A percentile compares a stretch with the other conserved stretches of the same genome.
These are phyloP conservation scores for Epinephelus moara DNA, from an alignment of 2,113 vertebrate genomes.

Conservation along the genomic window DNA sequence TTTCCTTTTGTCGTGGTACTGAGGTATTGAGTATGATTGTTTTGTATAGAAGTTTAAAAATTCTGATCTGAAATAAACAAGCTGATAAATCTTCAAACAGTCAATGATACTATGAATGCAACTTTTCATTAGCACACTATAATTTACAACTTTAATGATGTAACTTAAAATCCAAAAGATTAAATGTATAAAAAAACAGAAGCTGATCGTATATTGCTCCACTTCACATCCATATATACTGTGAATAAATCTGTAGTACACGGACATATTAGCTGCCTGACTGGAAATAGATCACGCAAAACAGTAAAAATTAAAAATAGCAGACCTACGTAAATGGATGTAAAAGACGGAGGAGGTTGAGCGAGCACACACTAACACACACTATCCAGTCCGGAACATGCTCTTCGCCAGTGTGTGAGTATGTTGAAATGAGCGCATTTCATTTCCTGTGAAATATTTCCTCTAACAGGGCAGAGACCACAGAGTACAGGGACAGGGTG, in stretches of 20 bases:
- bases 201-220: neutral
- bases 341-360: neutral
- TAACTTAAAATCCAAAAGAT: neutral
- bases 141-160: too few relatives aligned
- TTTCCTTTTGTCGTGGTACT: too few relatives aligned
- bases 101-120: neutral
- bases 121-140: neutral
- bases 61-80: too few relatives aligned
- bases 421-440: slow-evolving; percentile 42
- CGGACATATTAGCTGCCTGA: neutral
- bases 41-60: too few relatives aligned
- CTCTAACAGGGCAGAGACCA: slow-evolving; percentile 21
- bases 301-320: neutral
- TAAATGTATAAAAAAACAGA: neutral
- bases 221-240: neutral
- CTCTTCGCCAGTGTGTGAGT: neutral
- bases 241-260: neutral
- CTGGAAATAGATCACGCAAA: neutral
- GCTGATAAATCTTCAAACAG: neutral
- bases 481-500: slow-evolving; percentile 11
- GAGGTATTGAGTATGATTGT: too few relatives aligned
- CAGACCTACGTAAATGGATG: neutral
- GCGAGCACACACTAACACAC: neutral
- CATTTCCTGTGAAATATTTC: slow-evolving; percentile 72
- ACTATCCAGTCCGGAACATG: slow-evolving; percentile 12